Evolutionary conservation across 2,797 vertebrate genomes (phyloP), one percentile per base, ranked within the genome.

Genomic region (Sphaeramia orbicularis): DNA sequence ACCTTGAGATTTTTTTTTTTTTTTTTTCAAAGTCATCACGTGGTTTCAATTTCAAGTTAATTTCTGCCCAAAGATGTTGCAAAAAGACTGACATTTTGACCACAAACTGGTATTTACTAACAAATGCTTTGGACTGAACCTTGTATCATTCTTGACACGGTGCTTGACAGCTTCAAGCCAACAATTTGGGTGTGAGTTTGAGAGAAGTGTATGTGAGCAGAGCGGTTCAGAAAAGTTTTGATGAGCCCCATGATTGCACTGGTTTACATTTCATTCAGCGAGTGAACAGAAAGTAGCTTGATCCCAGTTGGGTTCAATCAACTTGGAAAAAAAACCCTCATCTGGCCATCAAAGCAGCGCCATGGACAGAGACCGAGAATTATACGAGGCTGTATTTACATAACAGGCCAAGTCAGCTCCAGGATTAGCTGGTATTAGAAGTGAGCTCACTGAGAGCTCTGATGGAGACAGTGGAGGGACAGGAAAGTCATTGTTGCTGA

Each of bases 271-370:
- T 91, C 83, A 87, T 86, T 88, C 81, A 64, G 44, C 44, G 65
- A n/a, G 24, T 63, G 68, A 89, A 65, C 55, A 78, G 85, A 87
- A 86, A 88, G 84, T 70, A 80, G 83, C 75, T 77, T 57, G 30
- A 76, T 86, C 76, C 85, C 85, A 86, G 82, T 91, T 90, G 83
- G 74, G 80, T 86, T 89, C 76, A 91, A 89, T 91, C 87, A 91
- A 61, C 81, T 81, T 49, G 35, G 69, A 77, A 13, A 65, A 69
- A 50, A 62, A 72, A 61, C 64, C 41, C 16, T 74, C 74, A 86
- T 78, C 73, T 78, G 84, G 85, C 74, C 81, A 79, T 89, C 79
- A 86, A 89, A 86, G 83, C 48, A n/a, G 84, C 58, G 61, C 77
- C 21, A 21, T 53, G 75, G 83, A 87, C 58, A 77, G 72, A 88